Evolutionary conservation across 2,797 vertebrate species (phyloP).

Genomic region (Bucorvus abyssinicus): DNA sequence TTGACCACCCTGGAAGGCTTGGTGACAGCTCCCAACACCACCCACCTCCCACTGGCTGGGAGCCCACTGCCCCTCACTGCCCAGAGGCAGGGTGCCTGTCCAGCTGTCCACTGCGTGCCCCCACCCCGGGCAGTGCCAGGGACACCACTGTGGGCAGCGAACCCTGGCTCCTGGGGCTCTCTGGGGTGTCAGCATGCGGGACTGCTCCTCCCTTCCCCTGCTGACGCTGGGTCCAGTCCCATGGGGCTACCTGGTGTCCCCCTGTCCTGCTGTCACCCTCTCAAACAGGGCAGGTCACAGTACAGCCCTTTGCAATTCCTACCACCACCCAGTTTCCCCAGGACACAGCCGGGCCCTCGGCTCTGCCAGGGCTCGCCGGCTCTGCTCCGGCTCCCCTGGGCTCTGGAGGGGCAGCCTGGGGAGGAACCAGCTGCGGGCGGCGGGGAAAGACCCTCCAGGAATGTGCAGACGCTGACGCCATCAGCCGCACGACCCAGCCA

Average conservation of each 20-base stretch:
- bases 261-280: neutral
- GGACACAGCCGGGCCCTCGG: neutral
- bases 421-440: neutral
- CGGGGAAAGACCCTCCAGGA: neutral
- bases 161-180: accelerated
- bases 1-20: neutral
- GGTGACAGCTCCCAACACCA: neutral
- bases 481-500: neutral
- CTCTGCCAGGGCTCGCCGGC: neutral
- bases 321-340: neutral
- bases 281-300: neutral
- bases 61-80: neutral
- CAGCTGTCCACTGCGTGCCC: accelerated
- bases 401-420: neutral
- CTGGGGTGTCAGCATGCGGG: accelerated
- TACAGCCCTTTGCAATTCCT: neutral
- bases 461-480: neutral
- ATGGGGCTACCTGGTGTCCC: neutral
- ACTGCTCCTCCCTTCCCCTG: neutral
- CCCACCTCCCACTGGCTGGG: neutral
- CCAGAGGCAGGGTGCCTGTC: neutral
- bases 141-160: neutral
- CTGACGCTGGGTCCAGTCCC: neutral
- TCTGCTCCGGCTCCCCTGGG: neutral
- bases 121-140: neutral